Evolutionary conservation across 2,888 invertebrate genomes (phyloP), one percentile per base, ranked within the genome.

Genomic region (Lasioglossum morio): DNA sequence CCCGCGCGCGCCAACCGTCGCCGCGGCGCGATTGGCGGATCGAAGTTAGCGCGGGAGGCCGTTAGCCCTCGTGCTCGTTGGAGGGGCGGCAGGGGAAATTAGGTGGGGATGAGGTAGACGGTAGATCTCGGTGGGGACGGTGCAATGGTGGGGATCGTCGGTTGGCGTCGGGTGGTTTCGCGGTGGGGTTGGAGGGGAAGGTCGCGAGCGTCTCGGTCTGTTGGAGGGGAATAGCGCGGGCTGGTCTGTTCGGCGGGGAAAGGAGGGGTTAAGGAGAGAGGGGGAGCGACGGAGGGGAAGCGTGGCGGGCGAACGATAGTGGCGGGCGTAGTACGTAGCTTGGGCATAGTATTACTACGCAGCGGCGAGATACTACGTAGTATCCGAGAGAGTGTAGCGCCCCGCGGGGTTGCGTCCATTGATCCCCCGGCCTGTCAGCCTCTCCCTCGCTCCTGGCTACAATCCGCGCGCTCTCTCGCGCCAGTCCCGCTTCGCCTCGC

Each of bases 341-440:
- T 87, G 78, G 87, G 86, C 89, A 90, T 90, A 90, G 90, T 91
- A 89, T 89, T 90, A 90, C 91, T 90, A 91, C 91, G 90, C 91
- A 89, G 89, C 86, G 79, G 87, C 88, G 85, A 88, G 83, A 89
- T 92, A 92, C 90, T 92, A 92, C 92, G 91, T 92, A 92, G 92
- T 92, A 92, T 89, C 88, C 87, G 87, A 89, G 91, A 90, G 93
- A 91, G 93, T 90, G 91, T 92, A 93, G 92, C 92, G 92, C 93
- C 92, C 93, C 91, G 92, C 90, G 89, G 94, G 93, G 94, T 92
- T 91, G 93, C 93, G 94, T 94, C 93, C 94, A 94, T 94, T 94
- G 94, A 94, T 94, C 93, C 92, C 93, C 89, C 84, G 87, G 81
- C 85, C 87, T 80, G 78, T 78, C 74, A 75, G 86, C 30, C 72